Percentiles rank a stretch among this genome's conserved stretches.
phyloP scores from a whole-genome alignment of 2,888 invertebrate genomes.

The Copidosoma aretas region DNA sequence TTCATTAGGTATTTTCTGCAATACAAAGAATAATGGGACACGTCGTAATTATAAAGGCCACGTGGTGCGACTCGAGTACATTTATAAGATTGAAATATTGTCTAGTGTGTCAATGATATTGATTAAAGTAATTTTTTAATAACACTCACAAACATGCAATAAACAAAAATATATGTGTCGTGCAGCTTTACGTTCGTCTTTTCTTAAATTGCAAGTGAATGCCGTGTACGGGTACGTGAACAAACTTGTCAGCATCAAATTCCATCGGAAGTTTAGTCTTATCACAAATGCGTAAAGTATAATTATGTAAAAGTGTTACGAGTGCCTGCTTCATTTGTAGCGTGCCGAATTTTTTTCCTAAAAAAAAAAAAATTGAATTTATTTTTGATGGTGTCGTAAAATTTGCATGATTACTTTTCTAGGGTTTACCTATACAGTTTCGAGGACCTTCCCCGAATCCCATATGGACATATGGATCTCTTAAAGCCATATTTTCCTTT shows the following conservation, averaged over 20 bases:
- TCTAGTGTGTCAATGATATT: no score
- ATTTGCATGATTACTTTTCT: not conserved
- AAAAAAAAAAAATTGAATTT: not conserved
- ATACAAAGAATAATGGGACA: no score
- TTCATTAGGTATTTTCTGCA: no score
- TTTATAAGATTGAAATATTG: no score
- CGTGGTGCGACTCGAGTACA: no score
- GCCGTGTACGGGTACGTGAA: not conserved
- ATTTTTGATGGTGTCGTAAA: not conserved
- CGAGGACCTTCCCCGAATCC: conserved; percentile 46
- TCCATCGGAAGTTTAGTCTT: conserved; percentile 3
- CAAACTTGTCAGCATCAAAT: not conserved
- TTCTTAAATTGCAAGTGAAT: not conserved
- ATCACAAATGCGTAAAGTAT: conserved; percentile 1
- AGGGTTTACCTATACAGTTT: conserved; percentile 43
- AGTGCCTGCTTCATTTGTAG: conserved; percentile 35
- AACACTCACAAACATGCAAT: no score
- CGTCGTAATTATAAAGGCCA: no score
- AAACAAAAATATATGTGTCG: no score
- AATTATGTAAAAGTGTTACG: conserved; percentile 3
- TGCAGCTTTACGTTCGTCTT: not conserved
- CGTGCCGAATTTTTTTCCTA: conserved; percentile 39
- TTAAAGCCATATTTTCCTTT: conserved; percentile 48
- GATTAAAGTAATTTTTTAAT: no score
- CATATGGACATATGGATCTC: conserved; percentile 40